These are phyloP conservation scores for Deilephila elpenor DNA, from an alignment of 2,888 invertebrate genomes.

Conservation along the genomic window DNA sequence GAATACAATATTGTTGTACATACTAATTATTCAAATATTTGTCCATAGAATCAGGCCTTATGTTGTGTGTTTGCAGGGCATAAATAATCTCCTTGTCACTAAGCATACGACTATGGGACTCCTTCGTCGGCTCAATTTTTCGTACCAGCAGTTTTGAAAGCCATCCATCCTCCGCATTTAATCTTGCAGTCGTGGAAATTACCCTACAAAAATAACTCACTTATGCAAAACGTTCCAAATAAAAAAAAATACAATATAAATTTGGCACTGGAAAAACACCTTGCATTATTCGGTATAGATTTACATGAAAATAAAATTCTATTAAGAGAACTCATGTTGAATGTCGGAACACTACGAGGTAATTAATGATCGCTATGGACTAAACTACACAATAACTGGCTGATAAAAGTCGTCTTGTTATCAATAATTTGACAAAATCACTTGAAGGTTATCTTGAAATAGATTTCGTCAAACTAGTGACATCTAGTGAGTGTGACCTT, in stretches of 20 bases:
- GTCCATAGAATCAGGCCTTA: constrained; percentile 94
- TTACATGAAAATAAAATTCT: constrained; percentile 67
- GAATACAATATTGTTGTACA: constrained; percentile 68
- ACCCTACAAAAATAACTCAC: constrained; percentile 60
- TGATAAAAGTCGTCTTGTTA: constrained; percentile 64
- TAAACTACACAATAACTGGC: constrained; percentile 50
- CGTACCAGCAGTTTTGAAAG: constrained; percentile 94
- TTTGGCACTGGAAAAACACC: constrained; percentile 59
- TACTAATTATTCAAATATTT: constrained; percentile 96
- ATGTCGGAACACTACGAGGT: constrained; percentile 43
- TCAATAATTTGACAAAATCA: constrained; percentile 80
- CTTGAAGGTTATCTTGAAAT: constrained; percentile 83
- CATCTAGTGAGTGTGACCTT: constrained; percentile 64
- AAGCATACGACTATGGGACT: constrained; percentile 98
- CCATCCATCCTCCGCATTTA: constrained; percentile 90
- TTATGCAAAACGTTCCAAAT: constrained; percentile 53
- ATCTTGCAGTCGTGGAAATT: constrained; percentile 67
- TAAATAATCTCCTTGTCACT: constrained; percentile 98
- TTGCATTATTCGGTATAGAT: constrained; percentile 68
- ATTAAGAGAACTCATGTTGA: constrained; percentile 73
- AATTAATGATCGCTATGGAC: constrained; percentile 36
- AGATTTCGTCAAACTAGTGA: constrained; percentile 63
- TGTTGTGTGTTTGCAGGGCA: constrained; percentile 97
- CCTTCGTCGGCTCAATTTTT: constrained; percentile 96
- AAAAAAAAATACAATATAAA: constrained; percentile 51